phyloP scores from a whole-genome alignment of 2,888 invertebrate genomes.

The Zygogramma bicolorata region DNA sequence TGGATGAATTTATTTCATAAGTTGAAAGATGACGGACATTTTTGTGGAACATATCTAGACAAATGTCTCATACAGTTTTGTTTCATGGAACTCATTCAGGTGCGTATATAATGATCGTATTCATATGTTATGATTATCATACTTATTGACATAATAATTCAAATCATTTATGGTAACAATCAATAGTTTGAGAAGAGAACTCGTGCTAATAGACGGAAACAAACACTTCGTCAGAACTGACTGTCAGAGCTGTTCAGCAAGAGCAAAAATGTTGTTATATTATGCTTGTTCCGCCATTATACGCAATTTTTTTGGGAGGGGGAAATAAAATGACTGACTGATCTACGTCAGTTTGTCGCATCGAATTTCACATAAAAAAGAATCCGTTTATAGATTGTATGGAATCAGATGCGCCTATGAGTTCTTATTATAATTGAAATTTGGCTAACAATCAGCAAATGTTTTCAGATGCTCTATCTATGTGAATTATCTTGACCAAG shows the following conservation, averaged over 20 bases:
- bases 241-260: too few relatives aligned
- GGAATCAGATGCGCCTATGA: background rate
- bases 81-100: slow-evolving; percentile 16
- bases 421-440: background rate
- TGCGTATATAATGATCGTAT: background rate
- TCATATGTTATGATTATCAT: background rate
- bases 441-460: background rate
- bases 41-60: slow-evolving; percentile 19
- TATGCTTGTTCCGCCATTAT: too few relatives aligned
- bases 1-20: slow-evolving; percentile 38
- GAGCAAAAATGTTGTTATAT: too few relatives aligned
- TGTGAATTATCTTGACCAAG: too few relatives aligned
- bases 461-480: too few relatives aligned
- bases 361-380: background rate
- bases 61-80: slow-evolving; percentile 25
- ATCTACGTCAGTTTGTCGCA: background rate
- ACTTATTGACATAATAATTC: background rate
- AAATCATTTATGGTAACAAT: background rate
- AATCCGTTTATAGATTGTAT: background rate
- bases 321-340: background rate
- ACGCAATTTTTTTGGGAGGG: too few relatives aligned
- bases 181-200: background rate
- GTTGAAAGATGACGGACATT: slow-evolving; percentile 25
- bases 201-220: background rate
- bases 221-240: too few relatives aligned